Conservation (phyloP, 2,113 vertebrate species). For the Sarotherodon lohbergeri region DNA sequence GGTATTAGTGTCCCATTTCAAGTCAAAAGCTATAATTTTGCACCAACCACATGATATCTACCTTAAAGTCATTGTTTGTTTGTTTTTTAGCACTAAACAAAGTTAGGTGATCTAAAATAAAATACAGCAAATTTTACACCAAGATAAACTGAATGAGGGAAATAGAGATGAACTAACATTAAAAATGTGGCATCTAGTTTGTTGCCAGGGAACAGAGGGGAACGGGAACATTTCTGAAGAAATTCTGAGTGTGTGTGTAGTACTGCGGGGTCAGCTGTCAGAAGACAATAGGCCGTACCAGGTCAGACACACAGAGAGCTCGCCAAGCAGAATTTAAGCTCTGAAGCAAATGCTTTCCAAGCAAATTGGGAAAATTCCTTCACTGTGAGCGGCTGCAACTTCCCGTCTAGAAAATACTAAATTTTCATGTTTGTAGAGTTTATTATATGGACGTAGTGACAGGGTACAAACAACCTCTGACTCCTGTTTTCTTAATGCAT, state of each 20-base stretch:
- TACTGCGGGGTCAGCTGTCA: background rate
- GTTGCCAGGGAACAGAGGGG: background rate
- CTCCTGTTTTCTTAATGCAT: background rate
- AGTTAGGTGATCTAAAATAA: background rate
- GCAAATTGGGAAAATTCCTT: background rate
- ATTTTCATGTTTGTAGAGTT: background rate
- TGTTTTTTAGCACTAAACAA: background rate
- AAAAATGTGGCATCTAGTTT: background rate
- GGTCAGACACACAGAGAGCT: background rate
- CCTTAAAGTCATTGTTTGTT: background rate
- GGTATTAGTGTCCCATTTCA: background rate
- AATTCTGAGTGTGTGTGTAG: background rate
- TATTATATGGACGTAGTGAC: background rate
- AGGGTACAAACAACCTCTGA: background rate
- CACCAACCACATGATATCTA: background rate
- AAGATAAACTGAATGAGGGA: background rate
- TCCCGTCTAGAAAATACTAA: background rate
- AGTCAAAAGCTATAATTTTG: background rate
- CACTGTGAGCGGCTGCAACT: background rate
- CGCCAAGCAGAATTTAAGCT: background rate
- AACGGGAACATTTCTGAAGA: background rate
- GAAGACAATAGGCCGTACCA: rapidly evolving
- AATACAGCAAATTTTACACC: background rate
- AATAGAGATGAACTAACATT: background rate
- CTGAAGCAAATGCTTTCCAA: background rate